Evolutionary conservation across 2,888 invertebrate genomes (phyloP).

Genomic region (Nipponacmea schrenckii): DNA sequence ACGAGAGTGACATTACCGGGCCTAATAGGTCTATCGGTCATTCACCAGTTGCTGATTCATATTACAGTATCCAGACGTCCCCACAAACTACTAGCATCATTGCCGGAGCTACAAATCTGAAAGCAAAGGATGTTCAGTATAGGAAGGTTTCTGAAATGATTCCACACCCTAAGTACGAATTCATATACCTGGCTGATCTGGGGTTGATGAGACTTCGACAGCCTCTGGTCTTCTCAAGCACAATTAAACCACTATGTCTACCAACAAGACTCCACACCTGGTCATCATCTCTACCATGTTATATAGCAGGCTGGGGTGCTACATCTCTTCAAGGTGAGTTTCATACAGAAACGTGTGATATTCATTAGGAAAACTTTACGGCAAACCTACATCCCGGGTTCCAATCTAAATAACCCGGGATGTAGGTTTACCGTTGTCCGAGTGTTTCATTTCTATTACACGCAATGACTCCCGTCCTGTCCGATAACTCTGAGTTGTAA

Average conservation of each 20-base stretch:
- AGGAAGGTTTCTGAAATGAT: conserved; percentile 41
- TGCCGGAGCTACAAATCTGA: conserved; percentile 38
- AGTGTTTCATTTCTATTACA: no score
- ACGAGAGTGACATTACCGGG: no score
- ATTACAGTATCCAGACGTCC: background rate
- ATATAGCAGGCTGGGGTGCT: conserved; percentile 53
- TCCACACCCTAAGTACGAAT: conserved; percentile 43
- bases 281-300: conserved; percentile 37
- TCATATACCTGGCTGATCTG: conserved; percentile 49
- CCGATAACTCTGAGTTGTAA: no score
- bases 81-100: conserved; percentile 34
- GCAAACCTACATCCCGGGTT: no score
- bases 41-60: no score
- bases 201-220: conserved; percentile 46
- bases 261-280: conserved; percentile 22
- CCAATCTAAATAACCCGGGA: no score
- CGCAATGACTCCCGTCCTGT: no score
- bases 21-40: no score
- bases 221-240: conserved; percentile 30
- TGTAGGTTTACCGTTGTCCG: no score
- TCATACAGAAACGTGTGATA: background rate
- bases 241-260: conserved; percentile 40
- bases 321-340: conserved; percentile 33
- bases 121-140: conserved; percentile 21
- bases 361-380: no score